phyloP scores from a whole-genome alignment of 2,888 invertebrate genomes.

The Platynereis dumerilii region DNA sequence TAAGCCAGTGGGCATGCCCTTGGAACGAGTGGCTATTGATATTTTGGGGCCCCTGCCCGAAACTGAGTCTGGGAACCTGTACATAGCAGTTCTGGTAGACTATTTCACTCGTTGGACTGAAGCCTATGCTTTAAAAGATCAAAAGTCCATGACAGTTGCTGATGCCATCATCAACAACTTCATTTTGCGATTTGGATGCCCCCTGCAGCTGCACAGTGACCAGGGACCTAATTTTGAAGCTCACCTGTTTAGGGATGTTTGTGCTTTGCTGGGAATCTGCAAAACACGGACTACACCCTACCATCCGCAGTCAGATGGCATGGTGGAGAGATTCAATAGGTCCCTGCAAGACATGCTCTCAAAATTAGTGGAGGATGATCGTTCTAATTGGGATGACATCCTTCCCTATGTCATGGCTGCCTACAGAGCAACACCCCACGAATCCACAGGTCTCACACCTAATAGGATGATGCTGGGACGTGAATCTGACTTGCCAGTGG shows the following conservation, averaged over 20 bases:
- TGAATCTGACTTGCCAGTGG: conserved; percentile 9
- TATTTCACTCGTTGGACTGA: conserved; percentile 35
- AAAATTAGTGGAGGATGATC: conserved; percentile 1
- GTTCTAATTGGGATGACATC: conserved; percentile 17
- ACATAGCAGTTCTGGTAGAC: conserved; percentile 33
- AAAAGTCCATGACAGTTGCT: conserved; percentile 35
- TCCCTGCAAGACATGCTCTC: too few relatives aligned
- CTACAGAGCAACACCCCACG: conserved; percentile 13
- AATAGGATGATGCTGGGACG: conserved; percentile 10
- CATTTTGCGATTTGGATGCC: conserved; percentile 33
- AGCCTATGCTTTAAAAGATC: conserved; percentile 31
- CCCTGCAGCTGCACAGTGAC: conserved; percentile 34
- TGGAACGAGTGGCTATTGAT: conserved; percentile 16
- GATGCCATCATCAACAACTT: conserved; percentile 27
- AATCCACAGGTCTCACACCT: conserved; percentile 7
- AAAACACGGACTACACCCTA: too few relatives aligned
- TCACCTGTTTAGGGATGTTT: too few relatives aligned
- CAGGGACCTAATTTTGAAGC: conserved; percentile 27
- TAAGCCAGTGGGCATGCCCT: conserved; percentile 14
- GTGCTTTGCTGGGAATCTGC: too few relatives aligned
- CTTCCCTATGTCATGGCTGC: conserved; percentile 23
- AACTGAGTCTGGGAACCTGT: conserved; percentile 28
- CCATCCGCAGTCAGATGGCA: too few relatives aligned
- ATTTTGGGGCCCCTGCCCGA: conserved; percentile 27
- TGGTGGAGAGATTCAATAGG: too few relatives aligned